These are phyloP conservation scores for Rousettus madagascariensis DNA, from an alignment of 2,797 vertebrate genomes.

Conservation along the genomic window DNA sequence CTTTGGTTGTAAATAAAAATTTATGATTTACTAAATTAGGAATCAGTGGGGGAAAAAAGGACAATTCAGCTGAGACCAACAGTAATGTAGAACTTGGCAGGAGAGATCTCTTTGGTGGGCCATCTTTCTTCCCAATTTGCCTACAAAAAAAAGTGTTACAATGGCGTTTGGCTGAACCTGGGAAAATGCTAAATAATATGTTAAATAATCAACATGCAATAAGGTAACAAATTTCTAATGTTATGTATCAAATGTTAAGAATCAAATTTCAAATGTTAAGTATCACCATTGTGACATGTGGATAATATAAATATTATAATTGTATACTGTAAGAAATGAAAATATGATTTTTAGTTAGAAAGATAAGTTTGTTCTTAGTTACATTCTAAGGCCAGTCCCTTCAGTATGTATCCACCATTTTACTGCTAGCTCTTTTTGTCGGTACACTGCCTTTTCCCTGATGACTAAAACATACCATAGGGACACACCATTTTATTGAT, in stretches of 20 bases:
- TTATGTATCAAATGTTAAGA: not conserved
- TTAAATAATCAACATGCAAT: not conserved
- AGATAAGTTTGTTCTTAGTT: not conserved
- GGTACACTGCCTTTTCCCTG: not conserved
- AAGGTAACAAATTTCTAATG: not conserved
- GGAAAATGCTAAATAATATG: not conserved
- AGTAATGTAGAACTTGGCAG: not conserved
- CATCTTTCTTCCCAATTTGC: not conserved
- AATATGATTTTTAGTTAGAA: slow-evolving; percentile 12
- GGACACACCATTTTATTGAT: not conserved
- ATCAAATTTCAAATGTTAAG: not conserved
- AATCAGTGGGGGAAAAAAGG: not conserved
- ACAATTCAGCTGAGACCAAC: slow-evolving; percentile 6
- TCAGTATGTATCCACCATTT: not conserved
- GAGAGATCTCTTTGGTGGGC: not conserved
- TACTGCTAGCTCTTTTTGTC: not conserved
- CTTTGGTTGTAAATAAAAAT: slow-evolving; percentile 46
- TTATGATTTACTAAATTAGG: slow-evolving; percentile 52
- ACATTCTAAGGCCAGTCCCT: not conserved
- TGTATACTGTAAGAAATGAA: not conserved
- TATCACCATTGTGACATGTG: not conserved
- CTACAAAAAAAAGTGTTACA: not conserved
- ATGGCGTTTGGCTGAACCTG: not conserved
- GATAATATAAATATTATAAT: not conserved
- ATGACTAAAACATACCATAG: not conserved